phyloP scores from a whole-genome alignment of 2,113 vertebrate species.

The Larimichthys crocea region DNA sequence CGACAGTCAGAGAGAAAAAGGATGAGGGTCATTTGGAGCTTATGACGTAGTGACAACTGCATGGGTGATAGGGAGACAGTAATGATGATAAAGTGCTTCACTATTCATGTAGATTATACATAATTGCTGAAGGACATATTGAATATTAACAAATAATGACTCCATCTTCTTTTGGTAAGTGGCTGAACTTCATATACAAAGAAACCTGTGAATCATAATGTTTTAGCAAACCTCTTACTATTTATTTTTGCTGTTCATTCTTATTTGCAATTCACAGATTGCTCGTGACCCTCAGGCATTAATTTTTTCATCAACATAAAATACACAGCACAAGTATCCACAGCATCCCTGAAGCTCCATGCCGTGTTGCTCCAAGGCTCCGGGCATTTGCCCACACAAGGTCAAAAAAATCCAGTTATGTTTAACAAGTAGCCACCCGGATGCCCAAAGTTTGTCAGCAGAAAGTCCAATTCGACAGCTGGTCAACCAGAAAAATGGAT shows the following conservation, averaged over 20 bases:
- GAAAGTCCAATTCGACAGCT: slow-evolving; percentile 16
- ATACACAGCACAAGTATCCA: neutral
- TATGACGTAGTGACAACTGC: slow-evolving; percentile 44
- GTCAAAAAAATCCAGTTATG: slow-evolving; percentile 37
- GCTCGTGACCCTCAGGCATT: slow-evolving; percentile 12
- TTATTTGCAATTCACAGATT: slow-evolving; percentile 3
- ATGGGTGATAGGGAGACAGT: slow-evolving; percentile 22
- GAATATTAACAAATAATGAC: slow-evolving; percentile 50
- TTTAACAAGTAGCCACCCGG: slow-evolving; percentile 36
- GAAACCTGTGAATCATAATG: slow-evolving; percentile 3
- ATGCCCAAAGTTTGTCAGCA: slow-evolving; percentile 38
- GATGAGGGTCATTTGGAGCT: slow-evolving; percentile 52
- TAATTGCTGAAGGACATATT: slow-evolving; percentile 54
- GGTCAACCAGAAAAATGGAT: slow-evolving; percentile 20
- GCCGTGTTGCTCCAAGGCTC: slow-evolving; percentile 23
- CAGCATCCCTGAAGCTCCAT: neutral
- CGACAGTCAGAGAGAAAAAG: slow-evolving; percentile 28
- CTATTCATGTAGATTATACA: slow-evolving; percentile 44
- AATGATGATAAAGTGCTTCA: slow-evolving; percentile 51
- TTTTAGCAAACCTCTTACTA: neutral
- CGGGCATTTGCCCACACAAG: slow-evolving; percentile 22
- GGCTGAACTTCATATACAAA: neutral
- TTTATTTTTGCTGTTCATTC: slow-evolving; percentile 1
- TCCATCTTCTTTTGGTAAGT: slow-evolving; percentile 32
- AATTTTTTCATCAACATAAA: slow-evolving; percentile 24